Evolutionary conservation across 2,888 invertebrate genomes (phyloP).

Genomic region (Cerceris ruficornis): DNA sequence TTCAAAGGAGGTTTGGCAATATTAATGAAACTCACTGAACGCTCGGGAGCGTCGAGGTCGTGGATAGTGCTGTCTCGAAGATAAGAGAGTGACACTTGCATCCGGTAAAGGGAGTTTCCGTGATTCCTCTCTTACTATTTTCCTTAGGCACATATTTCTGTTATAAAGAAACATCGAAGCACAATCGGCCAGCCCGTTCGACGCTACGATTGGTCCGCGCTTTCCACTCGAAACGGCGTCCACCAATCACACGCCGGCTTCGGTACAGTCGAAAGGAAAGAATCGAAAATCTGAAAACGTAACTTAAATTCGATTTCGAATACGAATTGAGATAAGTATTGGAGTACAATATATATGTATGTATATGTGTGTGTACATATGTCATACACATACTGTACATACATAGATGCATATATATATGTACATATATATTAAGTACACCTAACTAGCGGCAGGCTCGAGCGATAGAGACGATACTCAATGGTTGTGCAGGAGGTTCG

Average conservation of each 20-base stretch:
- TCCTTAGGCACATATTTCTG: constrained; percentile 25
- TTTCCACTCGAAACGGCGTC: neutral
- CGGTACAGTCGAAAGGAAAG: neutral
- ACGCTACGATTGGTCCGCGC: constrained; percentile 24
- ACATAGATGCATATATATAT: too few species aligned
- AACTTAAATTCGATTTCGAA: constrained; percentile 35
- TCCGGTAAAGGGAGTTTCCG: constrained; percentile 65
- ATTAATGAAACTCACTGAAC: constrained; percentile 55
- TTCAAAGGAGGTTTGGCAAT: constrained; percentile 34
- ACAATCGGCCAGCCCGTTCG: neutral
- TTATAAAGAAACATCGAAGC: constrained; percentile 27
- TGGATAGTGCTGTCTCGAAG: constrained; percentile 56
- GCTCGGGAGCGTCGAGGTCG: constrained; percentile 59
- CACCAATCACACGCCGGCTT: constrained; percentile 6
- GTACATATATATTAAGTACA: constrained; percentile 23
- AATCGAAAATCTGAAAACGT: constrained; percentile 30
- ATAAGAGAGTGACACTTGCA: constrained; percentile 64
- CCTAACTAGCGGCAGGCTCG: constrained; percentile 21
- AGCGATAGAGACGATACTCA: constrained; percentile 38
- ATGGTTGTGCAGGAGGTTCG: constrained; percentile 50
- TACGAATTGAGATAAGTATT: constrained; percentile 22
- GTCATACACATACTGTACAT: too few species aligned
- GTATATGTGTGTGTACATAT: too few species aligned
- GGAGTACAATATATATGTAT: neutral
- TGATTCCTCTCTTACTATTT: constrained; percentile 55